These are phyloP conservation scores for Hapalemur alaotrensis DNA, from an alignment of 2,797 vertebrate genomes.

Conservation along the genomic window DNA sequence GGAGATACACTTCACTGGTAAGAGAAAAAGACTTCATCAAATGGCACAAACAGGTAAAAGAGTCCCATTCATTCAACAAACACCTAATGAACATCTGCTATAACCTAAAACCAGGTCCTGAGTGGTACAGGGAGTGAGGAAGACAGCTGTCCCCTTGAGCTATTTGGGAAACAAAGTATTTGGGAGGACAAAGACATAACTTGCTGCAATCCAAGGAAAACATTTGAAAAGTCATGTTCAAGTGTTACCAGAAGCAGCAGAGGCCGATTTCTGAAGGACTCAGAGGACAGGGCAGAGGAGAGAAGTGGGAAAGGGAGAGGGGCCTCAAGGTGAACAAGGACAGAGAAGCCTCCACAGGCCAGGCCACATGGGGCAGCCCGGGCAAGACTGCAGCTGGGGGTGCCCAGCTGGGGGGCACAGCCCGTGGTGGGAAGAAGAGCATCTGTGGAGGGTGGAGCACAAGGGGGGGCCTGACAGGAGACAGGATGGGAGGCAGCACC, in stretches of 20 bases:
- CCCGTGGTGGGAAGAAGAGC: not conserved
- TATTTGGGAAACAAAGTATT: not conserved
- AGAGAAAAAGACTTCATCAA: not conserved
- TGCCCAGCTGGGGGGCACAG: not conserved
- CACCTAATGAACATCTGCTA: not conserved
- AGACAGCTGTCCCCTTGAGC: not conserved
- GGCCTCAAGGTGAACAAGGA: not conserved
- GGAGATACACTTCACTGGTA: not conserved
- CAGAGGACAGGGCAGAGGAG: not conserved
- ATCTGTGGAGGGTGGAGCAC: not conserved
- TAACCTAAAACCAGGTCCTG: not conserved
- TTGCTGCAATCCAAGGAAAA: not conserved
- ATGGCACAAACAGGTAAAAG: not conserved
- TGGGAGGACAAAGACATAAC: not conserved
- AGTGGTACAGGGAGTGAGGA: not conserved
- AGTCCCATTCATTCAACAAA: not conserved
- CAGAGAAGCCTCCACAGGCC: not conserved
- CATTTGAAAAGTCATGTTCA: not conserved
- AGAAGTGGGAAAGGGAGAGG: not conserved
- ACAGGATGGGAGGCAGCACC: not conserved
- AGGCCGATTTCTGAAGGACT: not conserved
- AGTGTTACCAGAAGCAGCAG: not conserved
- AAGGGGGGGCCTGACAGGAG: not conserved
- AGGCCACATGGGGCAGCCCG: fast-evolving
- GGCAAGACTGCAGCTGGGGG: not conserved